phyloP scores from a whole-genome alignment of 2,888 invertebrate species.

The Scotopteryx bipunctaria region DNA sequence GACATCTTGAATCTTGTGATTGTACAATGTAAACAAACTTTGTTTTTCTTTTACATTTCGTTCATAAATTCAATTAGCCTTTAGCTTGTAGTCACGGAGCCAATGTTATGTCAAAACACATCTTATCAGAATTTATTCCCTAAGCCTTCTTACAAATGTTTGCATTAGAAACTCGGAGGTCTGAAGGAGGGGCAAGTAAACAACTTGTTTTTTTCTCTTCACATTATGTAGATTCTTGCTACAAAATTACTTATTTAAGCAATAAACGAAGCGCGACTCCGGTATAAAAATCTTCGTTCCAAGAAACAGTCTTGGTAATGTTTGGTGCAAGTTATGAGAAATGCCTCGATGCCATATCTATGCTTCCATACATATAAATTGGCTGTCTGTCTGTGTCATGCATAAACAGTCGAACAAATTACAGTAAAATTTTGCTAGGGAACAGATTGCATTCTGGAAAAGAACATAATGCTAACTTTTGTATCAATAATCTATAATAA shows the following conservation, averaged over 20 bases:
- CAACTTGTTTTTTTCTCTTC: conserved; percentile 68
- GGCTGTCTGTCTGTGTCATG: too few species aligned
- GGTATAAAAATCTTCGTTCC: conserved; percentile 71
- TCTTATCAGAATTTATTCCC: conserved; percentile 7
- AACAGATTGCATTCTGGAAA: too few species aligned
- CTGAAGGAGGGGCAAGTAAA: conserved; percentile 50
- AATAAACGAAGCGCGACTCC: conserved; percentile 72
- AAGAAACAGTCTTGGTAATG: conserved; percentile 42
- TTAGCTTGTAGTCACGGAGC: not conserved
- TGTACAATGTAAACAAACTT: too few species aligned
- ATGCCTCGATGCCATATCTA: too few species aligned
- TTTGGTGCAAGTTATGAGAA: conserved; percentile 48
- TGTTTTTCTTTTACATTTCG: not conserved
- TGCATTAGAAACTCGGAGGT: conserved; percentile 47
- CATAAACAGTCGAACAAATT: too few species aligned
- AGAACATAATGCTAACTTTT: too few species aligned
- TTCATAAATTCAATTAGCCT: not conserved
- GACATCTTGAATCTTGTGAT: too few species aligned
- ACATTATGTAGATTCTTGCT: conserved; percentile 77
- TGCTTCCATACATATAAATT: too few species aligned
- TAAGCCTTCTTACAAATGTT: conserved; percentile 46
- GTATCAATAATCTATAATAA: too few species aligned
- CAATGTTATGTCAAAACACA: conserved; percentile 5
- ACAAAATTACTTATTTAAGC: conserved; percentile 77
- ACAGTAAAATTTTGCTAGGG: too few species aligned